Evolutionary conservation across 1,140 invertebrate species (phyloP).

Genomic region (Trachelipus rathkii): DNA sequence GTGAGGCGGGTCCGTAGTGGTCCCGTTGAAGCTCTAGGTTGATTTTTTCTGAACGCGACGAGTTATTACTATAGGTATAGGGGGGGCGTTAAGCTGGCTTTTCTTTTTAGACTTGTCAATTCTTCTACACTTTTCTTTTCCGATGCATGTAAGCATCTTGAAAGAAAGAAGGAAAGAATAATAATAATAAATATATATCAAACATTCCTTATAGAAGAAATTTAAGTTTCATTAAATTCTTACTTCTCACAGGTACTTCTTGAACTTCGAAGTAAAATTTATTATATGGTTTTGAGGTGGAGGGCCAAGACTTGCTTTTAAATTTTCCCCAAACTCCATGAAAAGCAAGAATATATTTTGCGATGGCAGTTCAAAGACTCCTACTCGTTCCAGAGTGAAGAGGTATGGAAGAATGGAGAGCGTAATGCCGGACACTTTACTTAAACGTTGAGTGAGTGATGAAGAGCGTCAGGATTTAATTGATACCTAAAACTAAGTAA

Average conservation of each 20-base stretch:
- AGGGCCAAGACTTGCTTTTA: conserved; percentile 93
- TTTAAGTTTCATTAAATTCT: too few relatives aligned
- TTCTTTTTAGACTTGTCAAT: too few relatives aligned
- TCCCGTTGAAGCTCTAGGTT: too few relatives aligned
- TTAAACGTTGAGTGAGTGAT: conserved; percentile 83
- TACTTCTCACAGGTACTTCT: conserved; percentile 66
- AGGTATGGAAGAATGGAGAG: conserved; percentile 66
- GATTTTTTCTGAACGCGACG: too few relatives aligned
- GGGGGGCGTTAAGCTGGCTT: too few relatives aligned
- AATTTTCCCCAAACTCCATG: conserved; percentile 97
- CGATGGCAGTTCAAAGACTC: conserved; percentile 58
- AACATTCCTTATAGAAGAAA: too few relatives aligned
- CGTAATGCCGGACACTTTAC: conserved; percentile 68
- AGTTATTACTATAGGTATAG: too few relatives aligned
- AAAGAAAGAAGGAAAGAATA: too few relatives aligned
- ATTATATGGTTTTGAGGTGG: conserved; percentile 90
- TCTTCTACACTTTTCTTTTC: too few relatives aligned
- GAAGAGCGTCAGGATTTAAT: conserved; percentile 53
- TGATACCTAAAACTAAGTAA: conserved; percentile 1
- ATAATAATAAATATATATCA: too few relatives aligned
- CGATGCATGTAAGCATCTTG: too few relatives aligned
- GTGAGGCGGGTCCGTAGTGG: too few relatives aligned
- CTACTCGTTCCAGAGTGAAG: conserved; percentile 73
- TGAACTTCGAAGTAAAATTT: conserved; percentile 90
- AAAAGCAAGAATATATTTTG: conserved; percentile 90